These are phyloP conservation scores for Vimba vimba DNA, from an alignment of 2,113 vertebrate genomes.

Conservation along the genomic window DNA sequence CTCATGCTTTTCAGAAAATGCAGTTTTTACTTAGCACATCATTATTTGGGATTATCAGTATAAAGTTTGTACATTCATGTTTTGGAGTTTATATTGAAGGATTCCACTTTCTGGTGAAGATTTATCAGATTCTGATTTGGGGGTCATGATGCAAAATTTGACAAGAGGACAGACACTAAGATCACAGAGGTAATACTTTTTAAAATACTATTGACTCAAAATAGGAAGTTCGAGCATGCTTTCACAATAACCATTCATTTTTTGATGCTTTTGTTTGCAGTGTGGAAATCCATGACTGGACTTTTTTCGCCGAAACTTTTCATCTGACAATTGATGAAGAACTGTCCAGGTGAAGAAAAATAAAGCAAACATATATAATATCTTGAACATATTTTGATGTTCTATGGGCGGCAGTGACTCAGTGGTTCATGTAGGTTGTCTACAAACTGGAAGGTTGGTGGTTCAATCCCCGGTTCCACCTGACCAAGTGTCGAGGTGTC, in stretches of 20 bases:
- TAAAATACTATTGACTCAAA: neutral
- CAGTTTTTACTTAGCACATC: too few relatives aligned
- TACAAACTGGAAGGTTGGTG: too few relatives aligned
- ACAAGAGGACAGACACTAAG: neutral
- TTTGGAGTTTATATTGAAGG: neutral
- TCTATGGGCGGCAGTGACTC: too few relatives aligned
- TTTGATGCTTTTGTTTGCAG: neutral
- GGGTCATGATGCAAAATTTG: neutral
- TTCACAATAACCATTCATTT: neutral
- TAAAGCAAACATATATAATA: too few relatives aligned
- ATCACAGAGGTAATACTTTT: neutral
- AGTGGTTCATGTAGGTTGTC: too few relatives aligned
- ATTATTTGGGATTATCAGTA: too few relatives aligned
- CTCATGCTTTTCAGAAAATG: too few relatives aligned
- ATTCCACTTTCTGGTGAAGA: too few relatives aligned
- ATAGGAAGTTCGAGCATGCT: neutral
- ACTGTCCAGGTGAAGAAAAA: neutral
- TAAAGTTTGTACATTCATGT: too few relatives aligned
- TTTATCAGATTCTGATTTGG: neutral
- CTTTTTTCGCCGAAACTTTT: accelerated
- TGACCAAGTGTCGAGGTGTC: too few relatives aligned
- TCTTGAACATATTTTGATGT: too few relatives aligned
- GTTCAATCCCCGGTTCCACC: too few relatives aligned
- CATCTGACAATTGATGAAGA: neutral
- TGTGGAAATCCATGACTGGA: neutral